phyloP scores from a whole-genome alignment of 1,140 invertebrate species.

The Campoletis sonorensis region DNA sequence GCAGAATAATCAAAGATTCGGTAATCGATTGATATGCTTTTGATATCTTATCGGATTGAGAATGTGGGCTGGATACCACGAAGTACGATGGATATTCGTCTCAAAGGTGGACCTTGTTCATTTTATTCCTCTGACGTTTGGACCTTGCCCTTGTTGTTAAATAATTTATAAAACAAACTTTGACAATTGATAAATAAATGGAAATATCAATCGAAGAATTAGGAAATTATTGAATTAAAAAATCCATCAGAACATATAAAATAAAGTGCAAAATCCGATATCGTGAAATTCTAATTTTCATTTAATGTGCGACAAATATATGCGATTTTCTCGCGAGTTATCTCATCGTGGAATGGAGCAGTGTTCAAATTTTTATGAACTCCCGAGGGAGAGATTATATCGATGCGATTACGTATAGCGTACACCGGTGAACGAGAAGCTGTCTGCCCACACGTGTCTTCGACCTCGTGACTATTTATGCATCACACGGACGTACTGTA shows the following conservation, averaged over 20 bases:
- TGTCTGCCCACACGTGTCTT: conserved; percentile 41
- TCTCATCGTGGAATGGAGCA: conserved; percentile 2
- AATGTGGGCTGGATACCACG: neutral
- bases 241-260: too few relatives aligned
- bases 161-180: neutral
- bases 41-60: neutral
- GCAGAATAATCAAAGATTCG: neutral
- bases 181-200: neutral
- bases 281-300: neutral
- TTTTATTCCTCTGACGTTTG: neutral
- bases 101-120: neutral
- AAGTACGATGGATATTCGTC: neutral
- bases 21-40: neutral
- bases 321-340: conserved; percentile 16
- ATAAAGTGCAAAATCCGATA: too few relatives aligned
- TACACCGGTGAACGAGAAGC: conserved; percentile 26
- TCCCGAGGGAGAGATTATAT: conserved; percentile 32
- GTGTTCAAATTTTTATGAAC: conserved; percentile 13
- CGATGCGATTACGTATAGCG: conserved; percentile 29
- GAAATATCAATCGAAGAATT: neutral
- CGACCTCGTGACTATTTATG: conserved; percentile 41
- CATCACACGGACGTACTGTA: neutral
- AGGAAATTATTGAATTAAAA: neutral
- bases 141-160: neutral
- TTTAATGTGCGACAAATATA: neutral